These are phyloP conservation scores for Littorina saxatilis DNA, from an alignment of 1,140 invertebrate species.

Conservation along the genomic window DNA sequence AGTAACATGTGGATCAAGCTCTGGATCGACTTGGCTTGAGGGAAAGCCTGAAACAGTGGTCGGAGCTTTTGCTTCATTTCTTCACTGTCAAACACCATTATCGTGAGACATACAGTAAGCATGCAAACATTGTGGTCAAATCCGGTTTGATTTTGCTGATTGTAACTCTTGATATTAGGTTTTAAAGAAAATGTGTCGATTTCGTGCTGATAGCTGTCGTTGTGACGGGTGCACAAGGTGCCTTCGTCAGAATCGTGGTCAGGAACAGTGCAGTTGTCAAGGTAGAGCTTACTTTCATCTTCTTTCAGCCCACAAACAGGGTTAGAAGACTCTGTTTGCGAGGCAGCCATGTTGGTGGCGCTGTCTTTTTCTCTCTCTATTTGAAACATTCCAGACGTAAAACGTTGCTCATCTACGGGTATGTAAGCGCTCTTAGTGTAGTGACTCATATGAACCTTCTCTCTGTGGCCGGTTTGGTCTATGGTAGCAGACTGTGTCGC, in stretches of 20 bases:
- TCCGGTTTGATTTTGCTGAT: not conserved
- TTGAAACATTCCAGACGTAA: no score
- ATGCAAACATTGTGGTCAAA: not conserved
- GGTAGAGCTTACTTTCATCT: not conserved
- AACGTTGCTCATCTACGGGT: no score
- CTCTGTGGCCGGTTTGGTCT: no score
- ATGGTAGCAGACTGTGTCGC: no score
- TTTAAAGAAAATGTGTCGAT: not conserved
- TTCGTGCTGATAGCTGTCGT: not conserved
- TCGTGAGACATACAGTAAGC: not conserved
- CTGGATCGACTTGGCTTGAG: not conserved
- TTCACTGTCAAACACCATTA: not conserved
- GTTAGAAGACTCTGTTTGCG: no score
- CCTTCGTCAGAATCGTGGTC: not conserved
- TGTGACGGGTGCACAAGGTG: not conserved
- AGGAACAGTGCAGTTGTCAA: not conserved
- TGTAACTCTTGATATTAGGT: not conserved
- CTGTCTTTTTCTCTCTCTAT: no score
- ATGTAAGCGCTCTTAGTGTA: no score
- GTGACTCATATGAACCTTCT: no score
- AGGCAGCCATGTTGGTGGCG: no score
- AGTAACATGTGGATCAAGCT: not conserved
- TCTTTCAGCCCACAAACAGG: no score
- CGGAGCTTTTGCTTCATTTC: not conserved
- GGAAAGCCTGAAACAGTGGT: not conserved